A percentile compares a stretch with the other conserved stretches of the same genome.
Evolutionary conservation across 2,113 vertebrate species (phyloP).

Genomic region (Suncus etruscus): DNA sequence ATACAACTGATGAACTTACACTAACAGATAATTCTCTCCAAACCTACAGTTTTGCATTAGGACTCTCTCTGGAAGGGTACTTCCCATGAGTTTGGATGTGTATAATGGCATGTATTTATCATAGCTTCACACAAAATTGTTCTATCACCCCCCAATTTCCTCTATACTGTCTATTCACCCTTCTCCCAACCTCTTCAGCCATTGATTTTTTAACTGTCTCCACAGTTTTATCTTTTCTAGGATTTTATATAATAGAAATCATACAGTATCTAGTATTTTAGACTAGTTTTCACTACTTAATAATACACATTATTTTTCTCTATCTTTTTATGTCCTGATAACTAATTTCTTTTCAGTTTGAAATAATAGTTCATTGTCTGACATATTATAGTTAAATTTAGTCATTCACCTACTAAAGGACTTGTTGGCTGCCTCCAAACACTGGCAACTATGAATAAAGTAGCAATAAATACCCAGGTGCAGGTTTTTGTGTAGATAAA

Average conservation of each 20-base stretch:
- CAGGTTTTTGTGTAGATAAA: not conserved
- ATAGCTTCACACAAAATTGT: not conserved
- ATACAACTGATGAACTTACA: not conserved
- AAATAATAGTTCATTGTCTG: constrained; percentile 25
- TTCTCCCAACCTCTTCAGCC: not conserved
- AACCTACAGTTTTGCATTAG: not conserved
- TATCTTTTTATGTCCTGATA: not conserved
- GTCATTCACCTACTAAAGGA: not conserved
- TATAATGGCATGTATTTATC: not conserved
- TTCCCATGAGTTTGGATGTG: not conserved
- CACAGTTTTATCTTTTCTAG: constrained; percentile 6
- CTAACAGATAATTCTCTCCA: not conserved
- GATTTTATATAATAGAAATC: not conserved
- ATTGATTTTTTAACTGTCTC: not conserved
- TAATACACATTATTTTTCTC: not conserved
- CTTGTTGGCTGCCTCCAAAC: not conserved
- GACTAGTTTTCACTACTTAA: not conserved
- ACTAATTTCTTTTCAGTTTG: not conserved
- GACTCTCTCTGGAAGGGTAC: not conserved
- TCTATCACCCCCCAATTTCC: not conserved
- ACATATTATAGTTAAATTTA: not conserved
- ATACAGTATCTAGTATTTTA: not conserved
- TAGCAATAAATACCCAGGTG: not conserved
- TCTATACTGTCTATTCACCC: not conserved
- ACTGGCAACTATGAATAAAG: constrained; percentile 23